A percentile compares a stretch with the other conserved stretches of the same genome.
These are phyloP conservation scores for Sclerodermus sp. DNA, from an alignment of 2,888 invertebrate genomes.

Conservation along the genomic window DNA sequence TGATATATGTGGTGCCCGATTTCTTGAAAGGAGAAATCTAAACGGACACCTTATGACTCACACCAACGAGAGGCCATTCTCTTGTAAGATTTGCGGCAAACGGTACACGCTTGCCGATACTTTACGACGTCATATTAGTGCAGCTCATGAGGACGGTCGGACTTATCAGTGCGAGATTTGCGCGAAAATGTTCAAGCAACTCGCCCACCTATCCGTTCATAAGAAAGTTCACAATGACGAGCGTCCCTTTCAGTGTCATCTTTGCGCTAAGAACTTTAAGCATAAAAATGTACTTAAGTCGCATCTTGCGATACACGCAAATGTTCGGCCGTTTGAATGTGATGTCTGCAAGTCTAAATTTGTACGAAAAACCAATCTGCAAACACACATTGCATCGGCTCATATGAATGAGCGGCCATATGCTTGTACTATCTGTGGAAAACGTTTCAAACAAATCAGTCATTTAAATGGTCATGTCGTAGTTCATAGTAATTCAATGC, in stretches of 20 bases:
- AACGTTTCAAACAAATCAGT: conserved; percentile 46
- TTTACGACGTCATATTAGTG: conserved; percentile 42
- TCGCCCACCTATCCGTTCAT: conserved; percentile 46
- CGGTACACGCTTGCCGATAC: conserved; percentile 47
- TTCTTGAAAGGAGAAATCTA: conserved; percentile 42
- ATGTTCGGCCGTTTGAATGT: conserved; percentile 58
- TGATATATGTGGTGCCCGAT: conserved; percentile 44
- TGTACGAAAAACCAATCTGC: conserved; percentile 45
- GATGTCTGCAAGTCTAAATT: conserved; percentile 60
- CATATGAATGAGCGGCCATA: conserved; percentile 49
- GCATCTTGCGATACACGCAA: conserved; percentile 57
- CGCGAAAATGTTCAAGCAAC: conserved; percentile 49
- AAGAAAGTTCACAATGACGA: conserved; percentile 59
- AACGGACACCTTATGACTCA: conserved; percentile 46
- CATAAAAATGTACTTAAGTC: conserved; percentile 59
- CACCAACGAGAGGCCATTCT: conserved; percentile 44
- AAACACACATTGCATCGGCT: conserved; percentile 46
- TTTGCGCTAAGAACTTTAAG: conserved; percentile 61
- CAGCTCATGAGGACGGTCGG: conserved; percentile 43
- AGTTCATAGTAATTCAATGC: conserved; percentile 48
- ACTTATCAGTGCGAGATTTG: conserved; percentile 51
- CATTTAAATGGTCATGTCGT: conserved; percentile 47
- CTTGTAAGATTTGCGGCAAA: conserved; percentile 46
- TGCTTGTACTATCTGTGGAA: conserved; percentile 42
- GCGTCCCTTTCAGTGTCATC: conserved; percentile 60